Conservation (phyloP, 2,888 invertebrate species). For the Phytoseiulus persimilis region DNA sequence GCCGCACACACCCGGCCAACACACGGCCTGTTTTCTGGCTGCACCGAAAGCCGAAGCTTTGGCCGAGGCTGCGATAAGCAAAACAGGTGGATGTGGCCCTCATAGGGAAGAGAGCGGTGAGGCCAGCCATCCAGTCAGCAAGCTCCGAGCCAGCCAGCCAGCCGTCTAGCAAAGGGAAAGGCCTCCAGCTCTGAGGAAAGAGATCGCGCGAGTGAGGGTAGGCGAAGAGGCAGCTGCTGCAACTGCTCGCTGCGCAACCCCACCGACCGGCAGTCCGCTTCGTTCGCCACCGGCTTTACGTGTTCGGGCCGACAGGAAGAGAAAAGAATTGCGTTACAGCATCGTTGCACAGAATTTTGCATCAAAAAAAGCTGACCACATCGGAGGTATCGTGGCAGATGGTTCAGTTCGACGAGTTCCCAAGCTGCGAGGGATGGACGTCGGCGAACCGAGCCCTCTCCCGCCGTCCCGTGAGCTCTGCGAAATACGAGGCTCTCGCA, state of each 20-base stretch:
- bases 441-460: too few species aligned
- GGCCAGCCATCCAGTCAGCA: neutral
- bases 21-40: neutral
- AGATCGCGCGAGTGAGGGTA: neutral
- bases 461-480: too few species aligned
- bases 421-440: too few species aligned
- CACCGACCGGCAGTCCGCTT: too few species aligned
- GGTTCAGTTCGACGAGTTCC: too few species aligned
- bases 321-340: too few species aligned
- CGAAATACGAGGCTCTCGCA: too few species aligned
- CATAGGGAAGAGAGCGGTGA: neutral
- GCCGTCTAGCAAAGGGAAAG: neutral
- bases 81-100: neutral
- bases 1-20: neutral
- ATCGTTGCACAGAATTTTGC: too few species aligned
- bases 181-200: neutral
- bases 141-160: neutral
- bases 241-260: neutral
- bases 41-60: neutral
- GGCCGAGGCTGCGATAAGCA: neutral
- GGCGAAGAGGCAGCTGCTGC: slow-evolving; percentile 5
- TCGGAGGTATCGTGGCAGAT: too few species aligned
- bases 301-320: too few species aligned
- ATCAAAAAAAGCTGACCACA: too few species aligned
- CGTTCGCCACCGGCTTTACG: too few species aligned